Base-by-base conservation (phyloP, 2,888 invertebrate species). In the Hypolimnas misippus region DNA sequence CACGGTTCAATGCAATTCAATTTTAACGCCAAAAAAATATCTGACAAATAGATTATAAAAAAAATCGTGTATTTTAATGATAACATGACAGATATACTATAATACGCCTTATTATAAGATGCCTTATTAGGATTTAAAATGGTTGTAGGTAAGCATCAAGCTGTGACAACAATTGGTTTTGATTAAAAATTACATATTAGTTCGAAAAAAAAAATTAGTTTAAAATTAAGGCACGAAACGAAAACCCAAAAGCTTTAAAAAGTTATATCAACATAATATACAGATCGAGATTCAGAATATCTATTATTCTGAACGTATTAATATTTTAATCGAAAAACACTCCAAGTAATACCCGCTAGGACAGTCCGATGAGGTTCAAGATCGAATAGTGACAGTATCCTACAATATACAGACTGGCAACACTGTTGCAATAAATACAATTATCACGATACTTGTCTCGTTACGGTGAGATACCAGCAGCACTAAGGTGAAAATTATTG, bases 391-490 rank as follows among this genome's bases (percentile, higher is more conserved):
- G 63, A 66, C 42, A 59, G 63, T 63, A 62, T 52, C 59, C 68
- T 62, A 62, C 67, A 57, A 65, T 54, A 69, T 57, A 66, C 53
- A 67, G 60, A 61, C 52, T 44, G 58, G 55, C 65, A 69, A 70
- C 65, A 64, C 50, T 55, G 67, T 70, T 66, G 68, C 61, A 69
- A 71, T 72, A 71, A 70, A 71, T 70, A 71, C 60, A 70, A 70
- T 63, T 71, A 72, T 71, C 68, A 70, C 70, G 62, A 67, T 57
- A 52, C 31, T 40, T 0, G 46, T 51, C 42, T 44, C 19, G 52
- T 35, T 49, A 60, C 44, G 52, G 35, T 53, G 40, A 57, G 60
- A 57, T 8, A 29, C 54, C 44, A 10, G 38, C 44, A 53, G 42
- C 29, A 29, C 25, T 14, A 49, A 29, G 2, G n/a, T 21, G n/a